Conservation (phyloP, 2,113 vertebrate genomes). For the Dicentrarchus labrax region DNA sequence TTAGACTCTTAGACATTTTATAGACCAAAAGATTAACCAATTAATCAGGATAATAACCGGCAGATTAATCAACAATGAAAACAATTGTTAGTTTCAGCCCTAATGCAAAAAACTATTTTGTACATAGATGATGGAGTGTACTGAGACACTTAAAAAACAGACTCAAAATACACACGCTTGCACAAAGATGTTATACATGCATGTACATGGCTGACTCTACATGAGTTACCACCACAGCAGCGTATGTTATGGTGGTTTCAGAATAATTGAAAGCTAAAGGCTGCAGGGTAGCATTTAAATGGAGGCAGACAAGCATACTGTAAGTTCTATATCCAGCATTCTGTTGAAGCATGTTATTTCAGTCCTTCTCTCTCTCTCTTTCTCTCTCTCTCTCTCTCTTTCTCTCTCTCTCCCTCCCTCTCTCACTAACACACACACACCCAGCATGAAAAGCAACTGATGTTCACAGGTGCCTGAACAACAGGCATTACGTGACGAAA, state of each 20-base stretch:
- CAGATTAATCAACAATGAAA: neutral
- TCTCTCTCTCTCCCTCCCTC: too few species aligned
- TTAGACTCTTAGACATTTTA: neutral
- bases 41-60: neutral
- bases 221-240: constrained; percentile 23
- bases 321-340: constrained; percentile 59
- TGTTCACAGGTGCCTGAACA: constrained; percentile 28
- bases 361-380: neutral
- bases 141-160: neutral
- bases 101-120: neutral
- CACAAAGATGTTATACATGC: constrained; percentile 3
- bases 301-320: constrained; percentile 36
- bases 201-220: constrained; percentile 19
- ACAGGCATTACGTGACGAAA: neutral
- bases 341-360: constrained; percentile 41
- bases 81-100: neutral
- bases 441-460: constrained; percentile 35
- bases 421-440: neutral
- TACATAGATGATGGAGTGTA: neutral
- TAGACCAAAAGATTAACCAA: neutral
- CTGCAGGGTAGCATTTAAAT: constrained; percentile 68
- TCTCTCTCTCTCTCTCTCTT: neutral
- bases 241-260: constrained; percentile 13
- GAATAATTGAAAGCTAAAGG: constrained; percentile 68
- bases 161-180: neutral